Base-by-base conservation (phyloP, 2,888 invertebrate genomes). In the Drosophila helvetica region DNA sequence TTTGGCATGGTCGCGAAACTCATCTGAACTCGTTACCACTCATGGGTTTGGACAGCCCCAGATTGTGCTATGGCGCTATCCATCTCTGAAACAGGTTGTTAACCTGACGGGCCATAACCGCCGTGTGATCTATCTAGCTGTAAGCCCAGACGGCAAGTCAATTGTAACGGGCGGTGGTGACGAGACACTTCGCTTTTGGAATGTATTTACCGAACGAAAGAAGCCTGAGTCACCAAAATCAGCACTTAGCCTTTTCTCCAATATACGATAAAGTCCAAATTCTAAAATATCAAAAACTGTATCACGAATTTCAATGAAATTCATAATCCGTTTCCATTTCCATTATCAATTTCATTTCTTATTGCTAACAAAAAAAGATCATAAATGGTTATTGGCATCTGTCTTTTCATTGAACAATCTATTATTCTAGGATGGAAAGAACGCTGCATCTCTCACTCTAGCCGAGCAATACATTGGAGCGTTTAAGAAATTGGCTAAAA, bases 11-110 rank as follows among this genome's bases (percentile, higher is more conserved):
- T 98, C 98, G 19, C 98, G 98, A 89, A 98, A 99, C 93, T 97
- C 98, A 63, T 97, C 98, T 59, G 99, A 99, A 93, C 92, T 99
- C 90, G 99, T 98, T 54, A 98, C 98, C 83, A 99, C 99, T 0
- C 99, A 99, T 92, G 99, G 99, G 8, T 98, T 98, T 92, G 98
- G 98, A 15, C 98, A 98, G 93, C 98, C 99, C 92, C 99, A 99
- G 93, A 98, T 99, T 77, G 93, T 99, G 43, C 98, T 99, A 3
- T 99, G 99, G 99, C 98, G 99, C 90, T 99, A 99, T 92, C 99
- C 99, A 0, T 97, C 97, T 66, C 93, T 99, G 70, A 97, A 97
- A 19, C 98, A 98, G 93, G 98, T 99, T 65, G 98, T 98, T 27
- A 98, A 98, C 91, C 93, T 99, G 70, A 98, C 98, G 0, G 99